These are phyloP conservation scores for Oncorhynchus keta DNA, from an alignment of 2,113 vertebrate species.

Conservation along the genomic window DNA sequence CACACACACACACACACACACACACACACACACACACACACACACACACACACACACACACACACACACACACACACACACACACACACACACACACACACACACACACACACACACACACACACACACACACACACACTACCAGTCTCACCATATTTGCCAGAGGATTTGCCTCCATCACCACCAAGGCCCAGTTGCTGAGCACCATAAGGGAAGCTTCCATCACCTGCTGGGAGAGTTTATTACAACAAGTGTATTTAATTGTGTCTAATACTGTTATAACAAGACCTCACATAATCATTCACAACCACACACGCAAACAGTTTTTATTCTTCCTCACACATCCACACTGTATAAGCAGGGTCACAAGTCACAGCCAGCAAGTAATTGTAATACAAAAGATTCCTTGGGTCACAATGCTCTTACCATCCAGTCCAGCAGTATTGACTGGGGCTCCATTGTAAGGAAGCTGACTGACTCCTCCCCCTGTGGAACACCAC, in stretches of 20 bases:
- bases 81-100: not conserved
- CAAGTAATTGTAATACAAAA: no score
- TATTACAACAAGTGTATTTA: not conserved
- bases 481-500: constrained; percentile 43
- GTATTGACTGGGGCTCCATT: constrained; percentile 61
- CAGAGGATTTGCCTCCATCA: constrained; percentile 62
- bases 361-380: not conserved
- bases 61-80: not conserved
- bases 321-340: not conserved
- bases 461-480: constrained; percentile 62
- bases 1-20: not conserved
- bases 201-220: constrained; percentile 60
- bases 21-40: not conserved
- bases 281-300: not conserved
- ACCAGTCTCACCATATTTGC: constrained; percentile 65
- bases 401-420: not conserved
- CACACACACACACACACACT: not conserved
- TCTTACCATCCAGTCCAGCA: constrained; percentile 67
- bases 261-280: not conserved
- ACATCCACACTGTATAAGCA: not conserved
- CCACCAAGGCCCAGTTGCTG: constrained; percentile 63
- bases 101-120: not conserved
- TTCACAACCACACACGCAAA: not conserved
- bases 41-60: not conserved
- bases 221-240: constrained; percentile 62